Base-by-base conservation (phyloP, 2,888 invertebrate genomes). In the Eristalinus aeneus region DNA sequence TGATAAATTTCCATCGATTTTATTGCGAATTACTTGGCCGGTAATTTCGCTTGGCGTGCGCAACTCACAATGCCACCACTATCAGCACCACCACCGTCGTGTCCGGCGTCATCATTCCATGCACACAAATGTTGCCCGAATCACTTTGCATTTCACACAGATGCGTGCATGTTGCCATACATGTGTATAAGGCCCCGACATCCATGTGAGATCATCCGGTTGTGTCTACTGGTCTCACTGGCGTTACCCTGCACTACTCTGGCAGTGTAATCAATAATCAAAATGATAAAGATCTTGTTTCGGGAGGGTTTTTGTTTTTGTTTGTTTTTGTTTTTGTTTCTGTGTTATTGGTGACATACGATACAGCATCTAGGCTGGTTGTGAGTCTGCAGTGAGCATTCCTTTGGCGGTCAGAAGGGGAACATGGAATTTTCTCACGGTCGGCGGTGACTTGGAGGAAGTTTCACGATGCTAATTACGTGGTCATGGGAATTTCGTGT, bases 261-360 rank as follows among this genome's bases (percentile, higher is more conserved):
- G 72, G 89, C 88, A 88, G 87, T 88, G 89, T 90, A 92, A 92
- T 92, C 92, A 92, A 92, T 92, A 92, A 92, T 92, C 92, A 90
- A 89, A 90, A 88, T 91, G 92, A 92, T 92, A 91, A 92, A 90
- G 90, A 92, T 92, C 92, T 90, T 92, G 90, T 89, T 89, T 88
- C 89, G 72, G 79, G 72, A 54, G 68, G 46, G 22, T 71, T 61
- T 46, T 72, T 68, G 67, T 67, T 46, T 34, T 53, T 68, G 73
- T 32, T 71, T 10, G 39, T 27, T 22, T 56, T 11, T 27, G 11
- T 68, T 68, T 32, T 71, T 10, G 39, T 27, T 22, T 56, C 10
- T 27, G 11, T 23, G 61, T 53, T 46, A 61, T 65, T 79, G 76
- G 76, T 68, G 85, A 86, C 85, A 82, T 86, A 73, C 64, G 69